phyloP scores from a whole-genome alignment of 2,113 vertebrate species.

The Cromileptes altivelis region DNA sequence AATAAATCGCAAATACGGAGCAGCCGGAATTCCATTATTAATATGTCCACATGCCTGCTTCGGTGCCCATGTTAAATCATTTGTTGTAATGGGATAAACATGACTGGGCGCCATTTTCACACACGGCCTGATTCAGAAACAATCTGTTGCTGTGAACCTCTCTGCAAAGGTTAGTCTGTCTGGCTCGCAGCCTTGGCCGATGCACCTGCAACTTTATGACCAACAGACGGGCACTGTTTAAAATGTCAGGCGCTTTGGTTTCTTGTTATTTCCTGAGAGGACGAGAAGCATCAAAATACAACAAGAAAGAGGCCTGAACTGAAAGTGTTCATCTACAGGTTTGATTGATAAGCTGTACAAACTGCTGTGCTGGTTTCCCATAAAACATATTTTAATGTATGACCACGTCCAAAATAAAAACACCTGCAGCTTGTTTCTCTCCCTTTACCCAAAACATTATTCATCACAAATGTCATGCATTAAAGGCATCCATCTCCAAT shows the following conservation, averaged over 20 bases:
- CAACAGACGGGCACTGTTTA: conserved; percentile 41
- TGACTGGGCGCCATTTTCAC: conserved; percentile 43
- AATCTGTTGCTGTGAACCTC: conserved; percentile 62
- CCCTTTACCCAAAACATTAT: conserved; percentile 25
- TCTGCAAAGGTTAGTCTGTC: conserved; percentile 61
- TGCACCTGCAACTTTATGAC: conserved; percentile 79
- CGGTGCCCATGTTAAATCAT: conserved; percentile 67
- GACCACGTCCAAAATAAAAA: conserved; percentile 45
- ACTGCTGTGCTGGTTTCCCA: background rate
- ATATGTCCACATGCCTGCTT: conserved; percentile 65
- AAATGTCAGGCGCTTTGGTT: conserved; percentile 26
- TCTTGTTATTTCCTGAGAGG: conserved; percentile 47
- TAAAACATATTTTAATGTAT: conserved; percentile 25
- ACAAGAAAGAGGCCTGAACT: background rate
- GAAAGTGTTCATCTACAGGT: background rate
- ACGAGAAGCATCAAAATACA: conserved; percentile 20
- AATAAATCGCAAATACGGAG: conserved; percentile 70
- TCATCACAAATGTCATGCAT: background rate
- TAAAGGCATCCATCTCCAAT: background rate
- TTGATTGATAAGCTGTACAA: conserved; percentile 33
- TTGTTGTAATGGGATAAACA: conserved; percentile 80
- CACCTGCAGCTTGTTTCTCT: conserved; percentile 42
- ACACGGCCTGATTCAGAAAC: conserved; percentile 70
- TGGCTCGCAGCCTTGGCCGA: conserved; percentile 50
- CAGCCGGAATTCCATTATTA: conserved; percentile 60